Evolutionary conservation across 2,113 vertebrate genomes (phyloP).

Genomic region (Upupa epops): DNA sequence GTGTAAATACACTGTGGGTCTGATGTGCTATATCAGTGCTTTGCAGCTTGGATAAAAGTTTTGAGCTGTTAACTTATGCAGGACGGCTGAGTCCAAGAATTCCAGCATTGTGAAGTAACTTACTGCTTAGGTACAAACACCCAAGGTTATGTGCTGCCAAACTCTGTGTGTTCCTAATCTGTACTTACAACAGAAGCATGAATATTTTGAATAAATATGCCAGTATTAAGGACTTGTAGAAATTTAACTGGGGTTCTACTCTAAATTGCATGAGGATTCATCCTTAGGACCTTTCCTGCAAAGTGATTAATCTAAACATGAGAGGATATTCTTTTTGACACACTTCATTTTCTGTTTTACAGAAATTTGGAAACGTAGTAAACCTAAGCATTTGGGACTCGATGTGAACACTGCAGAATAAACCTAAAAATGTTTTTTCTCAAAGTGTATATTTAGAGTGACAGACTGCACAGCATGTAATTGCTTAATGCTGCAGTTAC

Average conservation of each 20-base stretch:
- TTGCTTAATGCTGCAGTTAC: conserved; percentile 59
- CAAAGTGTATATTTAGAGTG: conserved; percentile 17
- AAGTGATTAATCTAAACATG: conserved; percentile 31
- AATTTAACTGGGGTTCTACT: neutral
- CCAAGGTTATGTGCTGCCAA: conserved; percentile 19
- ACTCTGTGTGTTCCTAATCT: neutral
- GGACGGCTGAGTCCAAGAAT: neutral
- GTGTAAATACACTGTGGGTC: neutral
- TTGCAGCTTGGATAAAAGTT: neutral
- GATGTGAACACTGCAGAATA: neutral
- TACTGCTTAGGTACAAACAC: conserved; percentile 7
- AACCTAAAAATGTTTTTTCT: neutral
- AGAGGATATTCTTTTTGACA: neutral
- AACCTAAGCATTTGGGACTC: conserved; percentile 27
- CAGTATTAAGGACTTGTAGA: conserved; percentile 52
- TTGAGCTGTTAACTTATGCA: neutral
- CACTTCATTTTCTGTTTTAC: conserved; percentile 42
- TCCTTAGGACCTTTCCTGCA: conserved; percentile 21
- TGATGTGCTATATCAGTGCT: neutral
- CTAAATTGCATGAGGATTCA: neutral
- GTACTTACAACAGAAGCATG: neutral
- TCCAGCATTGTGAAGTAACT: neutral
- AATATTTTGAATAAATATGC: neutral
- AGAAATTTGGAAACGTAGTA: conserved; percentile 16
- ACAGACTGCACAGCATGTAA: conserved; percentile 59